Base-by-base conservation (phyloP, 2,113 vertebrate species). In the Caloenas nicobarica region DNA sequence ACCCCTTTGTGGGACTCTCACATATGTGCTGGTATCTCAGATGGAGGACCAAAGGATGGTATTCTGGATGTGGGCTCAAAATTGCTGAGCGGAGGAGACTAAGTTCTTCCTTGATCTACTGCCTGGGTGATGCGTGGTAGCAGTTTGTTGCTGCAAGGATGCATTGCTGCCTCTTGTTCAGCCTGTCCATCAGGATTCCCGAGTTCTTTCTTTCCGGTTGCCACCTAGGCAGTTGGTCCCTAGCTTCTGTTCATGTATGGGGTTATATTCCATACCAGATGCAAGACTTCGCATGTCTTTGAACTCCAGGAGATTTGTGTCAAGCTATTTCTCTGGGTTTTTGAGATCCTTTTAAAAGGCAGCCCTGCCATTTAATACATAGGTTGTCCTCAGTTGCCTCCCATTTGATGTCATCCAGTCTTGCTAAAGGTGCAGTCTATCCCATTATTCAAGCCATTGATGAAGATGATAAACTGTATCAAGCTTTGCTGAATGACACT, bases 1-100 rank as follows among this genome's bases (percentile, higher is more conserved):
- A 10, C 1, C 4, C 1, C 24, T 29, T 53, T 10, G 3, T 25
- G 18, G 48, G n/a, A 16, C 22, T 62, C 7, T 54, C 5, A 6
- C 2, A 0, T 42, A 5, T 7, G 15, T 78, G 9, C 29, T 56
- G 14, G 3, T 60, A 5, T 8, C 29, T 51, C 17, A 42, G 11
- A 28, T 24, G 46, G 57, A 62, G 33, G 29, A 46, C 14, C 1
- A 0, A 70, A 86, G 38, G 16, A 1, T 46, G 31, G 9, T 44
- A 12, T 50, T 76, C 36, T 77, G 34, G 28, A 46, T 54, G 9
- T 65, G 50, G 10, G 10, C 44, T 81, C 40, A 42, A 19, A 53
- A 42, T 5, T 53, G 11, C 16, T 61, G 28, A 8, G 51, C 40
- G 34, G 68, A 72, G n/a, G 13, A 42, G 54, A 42, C 10, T 31